These are phyloP conservation scores for Tiliqua scincoides DNA, from an alignment of 2,113 vertebrate genomes.

Conservation along the genomic window DNA sequence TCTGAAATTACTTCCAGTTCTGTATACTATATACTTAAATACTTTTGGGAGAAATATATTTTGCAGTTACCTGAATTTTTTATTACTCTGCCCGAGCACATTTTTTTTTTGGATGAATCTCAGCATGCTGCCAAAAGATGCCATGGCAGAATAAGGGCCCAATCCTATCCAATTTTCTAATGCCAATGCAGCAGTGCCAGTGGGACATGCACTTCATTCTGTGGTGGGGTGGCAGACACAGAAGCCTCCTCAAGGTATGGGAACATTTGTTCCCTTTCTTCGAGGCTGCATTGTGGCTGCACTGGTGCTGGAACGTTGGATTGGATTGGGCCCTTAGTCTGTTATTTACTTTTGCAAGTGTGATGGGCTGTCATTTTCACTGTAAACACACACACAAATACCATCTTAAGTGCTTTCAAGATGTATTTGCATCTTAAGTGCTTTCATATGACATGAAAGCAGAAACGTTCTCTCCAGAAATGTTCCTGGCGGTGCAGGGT, in stretches of 20 bases:
- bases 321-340: no score
- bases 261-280: no score
- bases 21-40: background rate
- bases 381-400: no score
- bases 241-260: no score
- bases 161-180: no score
- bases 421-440: background rate
- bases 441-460: background rate
- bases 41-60: background rate
- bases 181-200: no score
- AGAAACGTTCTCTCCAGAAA: background rate
- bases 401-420: background rate
- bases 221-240: no score
- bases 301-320: no score
- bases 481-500: no score
- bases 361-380: background rate
- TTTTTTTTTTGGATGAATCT: background rate
- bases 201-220: no score
- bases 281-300: no score
- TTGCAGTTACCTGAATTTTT: conserved; percentile 3
- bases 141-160: background rate
- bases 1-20: background rate
- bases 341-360: conserved; percentile 6
- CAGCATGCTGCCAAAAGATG: conserved; percentile 24
- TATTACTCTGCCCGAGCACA: background rate